phyloP scores from a whole-genome alignment of 2,113 vertebrate species.

The Poicephalus meyeri region DNA sequence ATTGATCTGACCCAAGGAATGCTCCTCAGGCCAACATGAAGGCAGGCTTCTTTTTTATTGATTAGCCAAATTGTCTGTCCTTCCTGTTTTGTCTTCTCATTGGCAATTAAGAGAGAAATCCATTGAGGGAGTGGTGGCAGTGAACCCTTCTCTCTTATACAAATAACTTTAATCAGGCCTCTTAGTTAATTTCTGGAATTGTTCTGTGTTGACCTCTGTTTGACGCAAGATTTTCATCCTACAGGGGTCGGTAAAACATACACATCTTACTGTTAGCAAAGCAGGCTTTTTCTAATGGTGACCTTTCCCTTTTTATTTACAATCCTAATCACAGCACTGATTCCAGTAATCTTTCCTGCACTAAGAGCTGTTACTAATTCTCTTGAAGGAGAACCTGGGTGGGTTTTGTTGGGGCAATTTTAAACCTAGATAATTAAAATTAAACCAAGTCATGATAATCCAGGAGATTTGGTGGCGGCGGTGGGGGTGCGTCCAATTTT shows the following conservation, averaged over 20 bases:
- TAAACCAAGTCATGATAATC: slow-evolving; percentile 48
- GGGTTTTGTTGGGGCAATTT: background rate
- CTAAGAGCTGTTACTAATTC: slow-evolving; percentile 64
- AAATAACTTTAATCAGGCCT: slow-evolving; percentile 65
- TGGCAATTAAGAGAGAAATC: slow-evolving; percentile 52
- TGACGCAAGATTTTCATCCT: slow-evolving; percentile 51
- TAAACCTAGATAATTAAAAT: slow-evolving; percentile 56
- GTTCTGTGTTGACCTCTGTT: slow-evolving; percentile 46
- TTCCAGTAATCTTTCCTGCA: slow-evolving; percentile 71
- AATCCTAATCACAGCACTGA: slow-evolving; percentile 69
- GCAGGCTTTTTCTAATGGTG: slow-evolving; percentile 32
- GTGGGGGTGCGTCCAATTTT: background rate
- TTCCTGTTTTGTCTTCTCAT: slow-evolving; percentile 35
- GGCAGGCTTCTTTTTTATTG: slow-evolving; percentile 34
- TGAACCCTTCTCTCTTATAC: slow-evolving; percentile 56
- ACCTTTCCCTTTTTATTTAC: slow-evolving; percentile 68
- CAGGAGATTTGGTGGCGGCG: background rate
- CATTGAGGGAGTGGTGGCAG: slow-evolving; percentile 20
- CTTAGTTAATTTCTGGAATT: slow-evolving; percentile 73
- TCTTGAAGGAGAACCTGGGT: slow-evolving; percentile 31
- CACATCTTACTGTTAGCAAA: slow-evolving; percentile 36
- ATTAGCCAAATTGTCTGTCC: slow-evolving; percentile 22
- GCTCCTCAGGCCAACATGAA: slow-evolving; percentile 36
- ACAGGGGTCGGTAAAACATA: slow-evolving; percentile 23
- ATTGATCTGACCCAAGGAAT: slow-evolving; percentile 30